Conservation (phyloP, 2,113 vertebrate species). For the Gadus macrocephalus region DNA sequence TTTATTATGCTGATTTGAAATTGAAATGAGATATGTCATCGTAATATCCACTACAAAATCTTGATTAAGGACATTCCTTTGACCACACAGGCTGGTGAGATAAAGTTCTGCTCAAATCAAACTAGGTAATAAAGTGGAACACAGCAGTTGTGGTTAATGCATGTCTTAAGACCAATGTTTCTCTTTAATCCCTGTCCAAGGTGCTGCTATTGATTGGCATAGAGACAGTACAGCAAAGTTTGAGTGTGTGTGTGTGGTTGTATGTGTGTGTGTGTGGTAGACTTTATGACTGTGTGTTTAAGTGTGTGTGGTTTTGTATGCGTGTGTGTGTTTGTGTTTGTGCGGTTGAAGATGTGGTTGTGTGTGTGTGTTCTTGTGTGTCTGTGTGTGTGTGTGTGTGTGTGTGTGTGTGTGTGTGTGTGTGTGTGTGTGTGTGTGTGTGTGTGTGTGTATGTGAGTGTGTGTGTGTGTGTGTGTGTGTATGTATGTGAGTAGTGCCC, state of each 20-base stretch:
- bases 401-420: constrained; percentile 28
- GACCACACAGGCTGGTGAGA: constrained; percentile 35
- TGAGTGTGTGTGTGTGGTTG: constrained; percentile 25
- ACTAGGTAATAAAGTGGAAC: constrained; percentile 57
- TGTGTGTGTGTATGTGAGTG: constrained; percentile 32
- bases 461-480: constrained; percentile 31
- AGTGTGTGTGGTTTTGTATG: neutral
- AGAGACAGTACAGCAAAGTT: constrained; percentile 36
- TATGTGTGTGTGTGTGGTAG: constrained; percentile 11
- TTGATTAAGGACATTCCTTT: neutral
- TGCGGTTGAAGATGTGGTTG: neutral
- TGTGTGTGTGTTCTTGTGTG: constrained; percentile 35
- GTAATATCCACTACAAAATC: no score
- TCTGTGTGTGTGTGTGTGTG: constrained; percentile 31
- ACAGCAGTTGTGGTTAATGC: constrained; percentile 46
- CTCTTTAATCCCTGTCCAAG: constrained; percentile 70
- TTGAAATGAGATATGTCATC: no score
- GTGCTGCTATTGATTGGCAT: constrained; percentile 64
- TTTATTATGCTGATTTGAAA: no score
- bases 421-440: constrained; percentile 25
- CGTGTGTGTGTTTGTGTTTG: neutral
- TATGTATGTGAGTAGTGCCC: constrained; percentile 37
- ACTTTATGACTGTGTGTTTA: constrained; percentile 7
- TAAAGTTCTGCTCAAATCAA: constrained; percentile 34
- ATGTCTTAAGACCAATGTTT: constrained; percentile 53